Evolutionary conservation across 2,113 vertebrate species (phyloP).

Genomic region (Numenius arquata): DNA sequence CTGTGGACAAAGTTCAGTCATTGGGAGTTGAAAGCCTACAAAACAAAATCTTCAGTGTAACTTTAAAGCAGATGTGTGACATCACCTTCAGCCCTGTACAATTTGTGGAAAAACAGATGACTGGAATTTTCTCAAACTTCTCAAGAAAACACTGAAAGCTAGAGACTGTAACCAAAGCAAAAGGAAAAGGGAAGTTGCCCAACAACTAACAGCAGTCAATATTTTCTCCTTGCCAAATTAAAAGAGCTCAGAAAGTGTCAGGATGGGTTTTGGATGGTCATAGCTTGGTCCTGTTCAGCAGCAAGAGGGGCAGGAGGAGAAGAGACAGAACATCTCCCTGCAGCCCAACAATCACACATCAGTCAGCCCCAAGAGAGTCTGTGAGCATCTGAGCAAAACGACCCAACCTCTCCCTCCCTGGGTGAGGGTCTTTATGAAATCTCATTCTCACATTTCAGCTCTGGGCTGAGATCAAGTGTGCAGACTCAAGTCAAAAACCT

Average conservation of each 20-base stretch:
- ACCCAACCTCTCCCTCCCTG: neutral
- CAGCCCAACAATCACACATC: neutral
- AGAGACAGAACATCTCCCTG: neutral
- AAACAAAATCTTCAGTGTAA: neutral
- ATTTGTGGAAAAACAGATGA: constrained; percentile 2
- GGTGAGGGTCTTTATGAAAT: neutral
- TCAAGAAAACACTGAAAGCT: neutral
- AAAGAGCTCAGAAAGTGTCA: neutral
- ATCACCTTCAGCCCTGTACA: neutral
- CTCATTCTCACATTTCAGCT: neutral
- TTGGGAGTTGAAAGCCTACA: neutral
- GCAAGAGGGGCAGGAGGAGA: neutral
- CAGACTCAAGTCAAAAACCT: neutral
- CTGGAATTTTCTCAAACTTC: neutral
- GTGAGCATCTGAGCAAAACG: neutral
- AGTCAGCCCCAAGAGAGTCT: neutral
- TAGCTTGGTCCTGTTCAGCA: neutral
- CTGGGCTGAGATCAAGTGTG: neutral
- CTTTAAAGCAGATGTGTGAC: neutral
- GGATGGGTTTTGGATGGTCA: neutral
- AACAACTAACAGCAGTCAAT: neutral
- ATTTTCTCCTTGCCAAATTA: neutral
- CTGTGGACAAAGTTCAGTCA: neutral
- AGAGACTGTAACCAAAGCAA: constrained; percentile 38
- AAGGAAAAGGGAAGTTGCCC: neutral